These are phyloP conservation scores for Bombus cullumanus DNA, from an alignment of 1,140 invertebrate genomes.

Conservation along the genomic window DNA sequence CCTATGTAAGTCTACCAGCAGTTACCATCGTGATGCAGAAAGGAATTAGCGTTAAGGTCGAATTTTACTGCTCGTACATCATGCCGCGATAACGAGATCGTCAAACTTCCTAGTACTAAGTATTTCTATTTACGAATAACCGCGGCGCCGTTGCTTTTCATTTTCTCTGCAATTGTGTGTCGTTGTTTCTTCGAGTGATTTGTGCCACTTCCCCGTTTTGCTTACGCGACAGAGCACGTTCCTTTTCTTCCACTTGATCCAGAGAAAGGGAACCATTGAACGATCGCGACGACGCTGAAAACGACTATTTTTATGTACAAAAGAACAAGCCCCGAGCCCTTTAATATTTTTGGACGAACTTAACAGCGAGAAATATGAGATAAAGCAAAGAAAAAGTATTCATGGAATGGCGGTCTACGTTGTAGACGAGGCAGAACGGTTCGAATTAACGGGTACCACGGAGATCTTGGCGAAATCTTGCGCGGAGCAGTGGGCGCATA, in stretches of 20 bases:
- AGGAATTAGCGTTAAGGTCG: constrained; percentile 47
- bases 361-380: not conserved
- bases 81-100: constrained; percentile 54
- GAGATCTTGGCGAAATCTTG: constrained; percentile 36
- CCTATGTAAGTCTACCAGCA: not conserved
- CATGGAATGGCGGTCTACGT: not conserved
- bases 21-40: not conserved
- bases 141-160: not conserved
- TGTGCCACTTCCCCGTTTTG: not conserved
- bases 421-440: constrained; percentile 21
- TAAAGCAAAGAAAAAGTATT: no score
- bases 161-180: not conserved
- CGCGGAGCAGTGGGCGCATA: not conserved
- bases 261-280: not conserved
- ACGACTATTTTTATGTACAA: not conserved
- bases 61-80: constrained; percentile 35
- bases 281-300: not conserved
- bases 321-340: not conserved
- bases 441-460: constrained; percentile 27
- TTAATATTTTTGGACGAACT: not conserved
- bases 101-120: constrained; percentile 32
- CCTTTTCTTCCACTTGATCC: not conserved
- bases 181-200: not conserved
- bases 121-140: not conserved
- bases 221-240: not conserved